These are phyloP conservation scores for Irena cyanogastra DNA, from an alignment of 2,113 vertebrate species.

Conservation along the genomic window DNA sequence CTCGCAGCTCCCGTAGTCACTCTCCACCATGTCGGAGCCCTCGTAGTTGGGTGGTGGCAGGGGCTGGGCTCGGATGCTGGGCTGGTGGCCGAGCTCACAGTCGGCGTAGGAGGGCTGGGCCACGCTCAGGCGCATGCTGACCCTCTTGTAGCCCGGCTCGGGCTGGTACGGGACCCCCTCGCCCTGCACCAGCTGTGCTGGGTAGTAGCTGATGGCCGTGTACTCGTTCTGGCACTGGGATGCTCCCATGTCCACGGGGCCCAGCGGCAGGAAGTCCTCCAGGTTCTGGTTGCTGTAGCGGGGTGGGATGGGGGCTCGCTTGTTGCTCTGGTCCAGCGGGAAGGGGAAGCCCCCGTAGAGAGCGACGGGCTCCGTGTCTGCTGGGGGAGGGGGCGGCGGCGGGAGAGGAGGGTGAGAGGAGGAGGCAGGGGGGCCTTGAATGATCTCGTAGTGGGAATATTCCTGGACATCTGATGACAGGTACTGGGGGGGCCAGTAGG, in stretches of 20 bases:
- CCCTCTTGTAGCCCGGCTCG: conserved; percentile 79
- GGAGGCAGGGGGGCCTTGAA: conserved; percentile 71
- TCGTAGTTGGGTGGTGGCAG: conserved; percentile 73
- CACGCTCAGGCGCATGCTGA: conserved; percentile 89
- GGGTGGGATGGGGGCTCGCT: conserved; percentile 89
- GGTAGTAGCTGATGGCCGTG: conserved; percentile 94
- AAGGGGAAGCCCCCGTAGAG: conserved; percentile 93
- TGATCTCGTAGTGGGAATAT: conserved; percentile 85
- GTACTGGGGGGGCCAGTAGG: conserved; percentile 78
- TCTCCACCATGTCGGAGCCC: conserved; percentile 87
- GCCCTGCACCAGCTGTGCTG: conserved; percentile 74
- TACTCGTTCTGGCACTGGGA: conserved; percentile 90
- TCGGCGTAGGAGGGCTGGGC: conserved; percentile 90
- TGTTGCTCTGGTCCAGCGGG: conserved; percentile 86
- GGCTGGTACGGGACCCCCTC: conserved; percentile 74
- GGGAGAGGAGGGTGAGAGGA: conserved; percentile 56
- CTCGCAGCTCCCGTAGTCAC: conserved; percentile 95
- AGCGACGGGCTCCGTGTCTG: conserved; percentile 72
- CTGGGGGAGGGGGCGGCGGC: conserved; percentile 7
- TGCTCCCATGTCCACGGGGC: conserved; percentile 72
- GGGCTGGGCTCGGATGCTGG: conserved; percentile 48
- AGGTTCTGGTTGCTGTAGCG: conserved; percentile 95
- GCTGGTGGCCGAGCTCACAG: conserved; percentile 58
- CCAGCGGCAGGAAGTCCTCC: conserved; percentile 86
- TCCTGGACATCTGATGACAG: conserved; percentile 78